Conservation (phyloP, 2,113 vertebrate genomes). For the Cromileptes altivelis region DNA sequence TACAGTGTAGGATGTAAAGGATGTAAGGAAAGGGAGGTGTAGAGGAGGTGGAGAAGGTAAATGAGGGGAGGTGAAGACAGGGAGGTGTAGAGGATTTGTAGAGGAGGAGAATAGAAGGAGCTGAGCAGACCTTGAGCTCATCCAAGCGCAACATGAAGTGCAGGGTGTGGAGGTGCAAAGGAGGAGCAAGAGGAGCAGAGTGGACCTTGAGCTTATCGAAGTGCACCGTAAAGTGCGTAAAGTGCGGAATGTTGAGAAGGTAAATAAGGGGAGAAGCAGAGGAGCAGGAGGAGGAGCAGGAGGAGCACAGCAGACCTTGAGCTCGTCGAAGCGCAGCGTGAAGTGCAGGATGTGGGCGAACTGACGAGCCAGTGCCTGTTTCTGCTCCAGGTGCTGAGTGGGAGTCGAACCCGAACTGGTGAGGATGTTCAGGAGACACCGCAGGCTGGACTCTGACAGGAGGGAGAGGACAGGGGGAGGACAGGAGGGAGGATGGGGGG, state of each 20-base stretch:
- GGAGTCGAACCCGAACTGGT: constrained; percentile 90
- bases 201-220: no score
- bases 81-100: no score
- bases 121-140: no score
- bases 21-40: no score
- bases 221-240: constrained; percentile 79
- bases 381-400: constrained; percentile 98
- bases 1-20: no score
- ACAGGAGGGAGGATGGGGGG: not conserved
- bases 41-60: no score
- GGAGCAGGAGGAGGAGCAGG: not conserved
- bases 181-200: no score
- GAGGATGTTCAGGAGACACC: constrained; percentile 90
- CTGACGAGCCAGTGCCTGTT: constrained; percentile 98
- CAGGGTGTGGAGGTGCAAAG: no score
- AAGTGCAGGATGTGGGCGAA: constrained; percentile 98
- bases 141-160: no score
- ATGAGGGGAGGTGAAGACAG: no score
- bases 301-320: constrained; percentile 82
- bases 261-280: not conserved
- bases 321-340: constrained; percentile 89
- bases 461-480: not conserved
- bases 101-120: no score
- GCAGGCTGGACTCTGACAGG: constrained; percentile 77
- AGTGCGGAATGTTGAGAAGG: constrained; percentile 92